These are phyloP conservation scores for Polietes domitor DNA, from an alignment of 2,888 invertebrate species.

Conservation along the genomic window DNA sequence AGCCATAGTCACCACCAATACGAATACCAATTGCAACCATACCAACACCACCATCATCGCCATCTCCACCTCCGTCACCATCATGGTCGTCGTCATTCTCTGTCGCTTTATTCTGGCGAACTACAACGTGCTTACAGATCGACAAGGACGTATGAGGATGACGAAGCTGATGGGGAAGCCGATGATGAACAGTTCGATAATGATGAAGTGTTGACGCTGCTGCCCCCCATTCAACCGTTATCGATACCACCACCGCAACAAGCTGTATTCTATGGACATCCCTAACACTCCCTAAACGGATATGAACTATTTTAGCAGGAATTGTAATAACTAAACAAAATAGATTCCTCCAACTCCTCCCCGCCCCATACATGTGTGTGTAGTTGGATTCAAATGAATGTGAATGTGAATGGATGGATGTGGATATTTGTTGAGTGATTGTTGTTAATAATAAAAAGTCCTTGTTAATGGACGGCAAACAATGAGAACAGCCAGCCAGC, in stretches of 20 bases:
- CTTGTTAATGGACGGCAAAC: no score
- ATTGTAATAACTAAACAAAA: conserved; percentile 20
- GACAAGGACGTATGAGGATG: conserved; percentile 37
- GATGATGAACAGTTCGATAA: not conserved
- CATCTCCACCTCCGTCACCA: conserved; percentile 4
- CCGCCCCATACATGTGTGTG: no score
- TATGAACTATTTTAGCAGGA: conserved; percentile 57
- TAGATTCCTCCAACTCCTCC: not conserved
- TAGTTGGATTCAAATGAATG: not conserved
- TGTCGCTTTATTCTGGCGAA: no score
- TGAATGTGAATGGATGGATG: not conserved
- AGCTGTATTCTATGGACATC: conserved; percentile 41
- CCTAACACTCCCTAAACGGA: conserved; percentile 31
- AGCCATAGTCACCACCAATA: conserved; percentile 24
- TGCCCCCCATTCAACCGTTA: not conserved
- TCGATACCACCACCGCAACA: conserved; percentile 10
- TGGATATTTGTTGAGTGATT: not conserved
- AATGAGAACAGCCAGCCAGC: no score
- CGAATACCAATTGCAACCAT: no score
- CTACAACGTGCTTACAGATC: not conserved
- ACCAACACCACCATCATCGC: conserved; percentile 40
- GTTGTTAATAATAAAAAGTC: not conserved
- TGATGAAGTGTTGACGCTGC: not conserved
- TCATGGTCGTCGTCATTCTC: conserved; percentile 19
- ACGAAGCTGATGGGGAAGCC: conserved; percentile 37